Percentiles rank a stretch among this genome's conserved stretches.
These are phyloP conservation scores for Tangara arthus DNA, from an alignment of 2,797 vertebrate species.

Conservation along the genomic window DNA sequence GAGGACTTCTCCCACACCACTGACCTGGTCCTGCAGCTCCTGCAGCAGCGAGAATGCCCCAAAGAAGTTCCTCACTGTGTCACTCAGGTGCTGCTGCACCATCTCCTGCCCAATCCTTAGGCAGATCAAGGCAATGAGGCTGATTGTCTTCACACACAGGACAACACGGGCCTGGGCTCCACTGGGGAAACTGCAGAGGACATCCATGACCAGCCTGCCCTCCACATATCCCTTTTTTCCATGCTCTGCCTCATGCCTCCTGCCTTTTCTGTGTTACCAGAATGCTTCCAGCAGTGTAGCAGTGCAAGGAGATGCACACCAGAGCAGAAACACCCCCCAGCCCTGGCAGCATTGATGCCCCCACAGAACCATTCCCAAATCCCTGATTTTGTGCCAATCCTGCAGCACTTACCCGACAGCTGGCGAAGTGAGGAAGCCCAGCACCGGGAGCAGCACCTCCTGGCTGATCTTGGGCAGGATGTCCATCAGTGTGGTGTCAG, in stretches of 20 bases:
- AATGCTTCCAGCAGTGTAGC: not conserved
- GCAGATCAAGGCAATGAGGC: constrained; percentile 94
- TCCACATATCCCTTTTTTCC: not conserved
- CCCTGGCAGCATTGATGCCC: not conserved
- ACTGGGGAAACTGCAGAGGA: constrained; percentile 86
- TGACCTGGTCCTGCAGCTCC: constrained; percentile 85
- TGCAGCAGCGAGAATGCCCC: constrained; percentile 87
- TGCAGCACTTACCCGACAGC: constrained; percentile 78
- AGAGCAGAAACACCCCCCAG: not conserved
- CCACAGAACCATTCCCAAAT: not conserved
- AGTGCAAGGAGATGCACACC: not conserved
- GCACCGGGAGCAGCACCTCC: constrained; percentile 90
- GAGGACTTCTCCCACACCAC: not conserved
- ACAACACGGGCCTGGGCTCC: constrained; percentile 92
- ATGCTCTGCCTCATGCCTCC: not conserved
- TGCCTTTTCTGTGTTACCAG: not conserved
- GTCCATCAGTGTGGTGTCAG: constrained; percentile 96
- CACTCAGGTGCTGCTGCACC: constrained; percentile 95
- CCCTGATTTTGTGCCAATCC: not conserved
- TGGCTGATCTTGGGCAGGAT: constrained; percentile 97
- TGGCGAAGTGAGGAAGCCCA: constrained; percentile 90
- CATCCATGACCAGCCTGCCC: not conserved
- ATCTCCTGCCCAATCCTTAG: constrained; percentile 95
- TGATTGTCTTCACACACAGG: constrained; percentile 92
- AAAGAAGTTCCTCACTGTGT: constrained; percentile 89